Percentiles rank a stretch among this genome's conserved stretches.
Conservation (phyloP, 2,113 vertebrate species). For the Procapra przewalskii region DNA sequence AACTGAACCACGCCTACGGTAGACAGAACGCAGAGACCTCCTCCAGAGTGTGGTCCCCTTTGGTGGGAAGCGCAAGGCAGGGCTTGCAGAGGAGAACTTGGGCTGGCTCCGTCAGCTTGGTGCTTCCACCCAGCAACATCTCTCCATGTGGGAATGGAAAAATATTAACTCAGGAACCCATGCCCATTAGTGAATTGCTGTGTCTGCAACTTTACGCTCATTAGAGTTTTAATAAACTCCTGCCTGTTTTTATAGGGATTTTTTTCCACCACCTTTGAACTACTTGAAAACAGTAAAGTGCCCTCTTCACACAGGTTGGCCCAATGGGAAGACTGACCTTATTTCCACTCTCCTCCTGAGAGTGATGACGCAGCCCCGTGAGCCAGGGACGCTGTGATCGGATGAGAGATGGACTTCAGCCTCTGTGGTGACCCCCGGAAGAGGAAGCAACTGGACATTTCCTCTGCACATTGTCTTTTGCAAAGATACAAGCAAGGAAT, state of each 20-base stretch:
- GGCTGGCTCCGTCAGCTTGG: not conserved
- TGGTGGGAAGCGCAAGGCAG: not conserved
- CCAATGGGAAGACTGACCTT: slow-evolving; percentile 44
- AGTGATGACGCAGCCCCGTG: slow-evolving; percentile 1
- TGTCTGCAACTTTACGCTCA: slow-evolving; percentile 31
- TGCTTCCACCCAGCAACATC: not conserved
- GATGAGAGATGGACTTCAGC: not conserved
- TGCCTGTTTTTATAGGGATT: slow-evolving; percentile 43
- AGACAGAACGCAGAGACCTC: not conserved
- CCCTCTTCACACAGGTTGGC: slow-evolving; percentile 40
- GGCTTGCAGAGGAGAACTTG: not conserved
- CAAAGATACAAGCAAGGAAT: not conserved
- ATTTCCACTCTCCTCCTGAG: slow-evolving; percentile 56
- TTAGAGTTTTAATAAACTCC: not conserved
- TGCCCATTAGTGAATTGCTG: not conserved
- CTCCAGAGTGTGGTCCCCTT: not conserved
- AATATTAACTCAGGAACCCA: not conserved
- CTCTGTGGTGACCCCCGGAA: not conserved
- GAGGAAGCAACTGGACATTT: not conserved
- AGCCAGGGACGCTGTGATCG: not conserved
- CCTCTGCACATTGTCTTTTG: not conserved
- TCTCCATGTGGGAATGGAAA: not conserved
- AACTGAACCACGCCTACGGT: fast-evolving
- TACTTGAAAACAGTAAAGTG: slow-evolving; percentile 53
- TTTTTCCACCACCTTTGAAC: slow-evolving; percentile 63